Conservation (phyloP, 2,113 vertebrate genomes). For the Nicator chloris region DNA sequence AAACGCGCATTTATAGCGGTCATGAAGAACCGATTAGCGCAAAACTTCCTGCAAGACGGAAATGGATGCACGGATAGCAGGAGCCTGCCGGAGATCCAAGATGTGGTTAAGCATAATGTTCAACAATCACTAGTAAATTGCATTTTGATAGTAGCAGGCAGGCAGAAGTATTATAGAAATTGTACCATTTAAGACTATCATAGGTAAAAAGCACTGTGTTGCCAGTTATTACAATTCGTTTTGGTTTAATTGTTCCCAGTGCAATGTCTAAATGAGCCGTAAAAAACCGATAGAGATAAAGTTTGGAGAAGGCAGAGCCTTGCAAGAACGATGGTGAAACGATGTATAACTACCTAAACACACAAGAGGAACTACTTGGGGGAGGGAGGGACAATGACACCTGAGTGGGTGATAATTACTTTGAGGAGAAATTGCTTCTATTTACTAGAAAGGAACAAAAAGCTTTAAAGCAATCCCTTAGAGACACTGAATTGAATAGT, state of each 20-base stretch:
- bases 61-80: neutral
- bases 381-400: rapidly evolving
- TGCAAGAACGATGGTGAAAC: neutral
- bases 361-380: neutral
- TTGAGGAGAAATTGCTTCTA: neutral
- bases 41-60: slow-evolving; percentile 20
- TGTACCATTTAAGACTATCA: neutral
- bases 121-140: neutral
- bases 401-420: neutral
- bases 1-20: neutral
- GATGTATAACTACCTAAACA: neutral
- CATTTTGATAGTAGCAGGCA: neutral
- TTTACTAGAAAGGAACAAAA: neutral
- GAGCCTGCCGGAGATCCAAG: neutral
- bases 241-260: neutral
- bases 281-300: neutral
- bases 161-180: neutral
- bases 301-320: neutral
- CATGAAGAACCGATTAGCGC: neutral
- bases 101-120: neutral
- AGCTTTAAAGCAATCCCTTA: neutral
- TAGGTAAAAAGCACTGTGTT: neutral
- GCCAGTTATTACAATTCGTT: neutral
- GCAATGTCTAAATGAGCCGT: neutral
- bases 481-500: neutral